Conservation (phyloP, 2,113 vertebrate genomes). For the Patagioenas fasciata region DNA sequence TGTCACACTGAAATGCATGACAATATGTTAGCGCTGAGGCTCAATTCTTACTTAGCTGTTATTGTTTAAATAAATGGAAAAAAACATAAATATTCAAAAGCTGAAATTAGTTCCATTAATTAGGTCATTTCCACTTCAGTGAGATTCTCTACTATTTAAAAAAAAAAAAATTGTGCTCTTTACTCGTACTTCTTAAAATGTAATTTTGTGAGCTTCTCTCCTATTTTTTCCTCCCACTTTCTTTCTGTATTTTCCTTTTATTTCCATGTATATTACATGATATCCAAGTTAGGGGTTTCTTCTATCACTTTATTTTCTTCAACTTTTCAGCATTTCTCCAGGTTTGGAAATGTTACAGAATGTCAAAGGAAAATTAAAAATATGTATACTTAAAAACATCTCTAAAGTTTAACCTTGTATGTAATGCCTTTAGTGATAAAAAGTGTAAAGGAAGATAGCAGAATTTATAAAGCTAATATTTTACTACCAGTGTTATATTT, state of each 20-base stretch:
- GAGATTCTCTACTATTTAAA: background rate
- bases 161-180: background rate
- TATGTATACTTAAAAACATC: background rate
- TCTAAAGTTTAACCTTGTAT: background rate
- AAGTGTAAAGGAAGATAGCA: background rate
- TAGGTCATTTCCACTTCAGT: background rate
- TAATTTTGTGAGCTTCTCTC: background rate
- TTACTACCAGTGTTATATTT: background rate
- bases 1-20: background rate
- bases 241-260: background rate
- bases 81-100: background rate
- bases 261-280: background rate
- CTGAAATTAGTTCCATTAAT: background rate
- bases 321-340: background rate
- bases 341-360: background rate
- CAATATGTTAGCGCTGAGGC: background rate
- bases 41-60: background rate
- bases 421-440: background rate
- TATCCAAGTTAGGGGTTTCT: background rate
- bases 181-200: background rate
- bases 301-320: background rate
- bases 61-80: background rate
- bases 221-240: background rate
- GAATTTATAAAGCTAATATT: background rate
- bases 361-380: background rate